Base-by-base conservation (phyloP, 2,113 vertebrate genomes). In the Falco punctatus region DNA sequence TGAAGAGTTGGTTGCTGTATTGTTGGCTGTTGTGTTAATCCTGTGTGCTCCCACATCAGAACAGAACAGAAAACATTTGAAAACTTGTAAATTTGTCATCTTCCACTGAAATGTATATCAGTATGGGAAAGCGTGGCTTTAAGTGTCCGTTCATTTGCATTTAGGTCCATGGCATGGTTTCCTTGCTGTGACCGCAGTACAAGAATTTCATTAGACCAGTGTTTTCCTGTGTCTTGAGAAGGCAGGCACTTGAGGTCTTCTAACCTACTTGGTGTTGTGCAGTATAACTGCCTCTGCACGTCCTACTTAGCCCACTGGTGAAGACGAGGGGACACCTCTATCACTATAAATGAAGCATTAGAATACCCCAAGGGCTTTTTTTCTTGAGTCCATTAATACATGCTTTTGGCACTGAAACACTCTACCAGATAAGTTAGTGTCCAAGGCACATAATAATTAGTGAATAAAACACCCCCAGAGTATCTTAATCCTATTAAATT, bases 401-500 rank as follows among this genome's bases (percentile, higher is more conserved):
- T 46, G 15, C 8, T 95, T 95, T 73, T 88, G 90, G 72, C 82
- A 86, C 28, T 71, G 88, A 94, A 93, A 32, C 28, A 24, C 23
- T 92, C 42, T 88, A 57, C 48, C 30, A 57, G 55, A 30, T 35
- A 88, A 81, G 51, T 84, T 92, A 86, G 61, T 58, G 75, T 86
- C 79, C 86, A 94, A 95, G 26, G 48, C 90, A 90, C 2, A 0
- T 77, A 86, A 74, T 94, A 93, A 93, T 90, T 92, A 93, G 86
- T 55, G 74, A 96, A 57, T 92, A 66, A 95, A 94, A 79, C 61
- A 88, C 65, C 86, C 52, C 65, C 38, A 48, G 79, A 84, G 64
- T 84, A 71, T 65, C 72, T 93, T 93, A 83, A 94, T 81, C 72
- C 33, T 84, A 84, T 96, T 95, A 88, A 88, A 95, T 93, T 88